Base-by-base conservation (phyloP, 2,888 invertebrate genomes). In the Trachelus tabidus region DNA sequence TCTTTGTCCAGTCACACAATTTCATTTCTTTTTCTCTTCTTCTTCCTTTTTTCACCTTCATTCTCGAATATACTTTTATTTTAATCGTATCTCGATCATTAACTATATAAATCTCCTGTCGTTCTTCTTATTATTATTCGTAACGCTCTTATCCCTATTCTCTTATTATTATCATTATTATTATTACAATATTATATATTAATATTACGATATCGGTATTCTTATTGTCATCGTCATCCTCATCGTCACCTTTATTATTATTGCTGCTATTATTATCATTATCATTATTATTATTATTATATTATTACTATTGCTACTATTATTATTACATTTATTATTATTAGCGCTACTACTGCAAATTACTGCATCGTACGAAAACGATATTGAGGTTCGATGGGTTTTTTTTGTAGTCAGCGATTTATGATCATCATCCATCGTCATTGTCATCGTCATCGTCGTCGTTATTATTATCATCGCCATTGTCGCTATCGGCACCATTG, bases 381-480 rank as follows among this genome's bases (percentile, higher is more conserved):
- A 56, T 80, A 77, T 76, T 79, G 76, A 85, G 84, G 83, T 87
- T 86, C 83, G 84, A 85, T 87, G 84, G 79, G 85, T 88, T 87
- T 82, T 86, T 87, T 82, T 83, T 84, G 84, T 87, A 88, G 86
- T 86, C 86, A 84, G 81, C 83, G 76, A 84, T 87, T 86, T 84
- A 84, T 85, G 83, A 86, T 85, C 83, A 83, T 85, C 84, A 83
- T 76, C 37, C 12, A 37, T 33, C 4, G 12, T 12, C 37, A 12
- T 37, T 0, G 37, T 37, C 37, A 12, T 71, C 31, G 35, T 35
- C 35, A 12, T 35, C 12, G 35, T 35, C 35, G 12, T 35, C 35
- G 35, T 35, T 35, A 35, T 35, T 35, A 35, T 35, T 12, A 35
- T 35, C 35, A 35, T 35, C 35, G 35, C 35, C 35, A 35, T 35